Evolutionary conservation across 2,797 vertebrate species (phyloP), one percentile per base, ranked within the genome.

Genomic region (Malurus splendens): DNA sequence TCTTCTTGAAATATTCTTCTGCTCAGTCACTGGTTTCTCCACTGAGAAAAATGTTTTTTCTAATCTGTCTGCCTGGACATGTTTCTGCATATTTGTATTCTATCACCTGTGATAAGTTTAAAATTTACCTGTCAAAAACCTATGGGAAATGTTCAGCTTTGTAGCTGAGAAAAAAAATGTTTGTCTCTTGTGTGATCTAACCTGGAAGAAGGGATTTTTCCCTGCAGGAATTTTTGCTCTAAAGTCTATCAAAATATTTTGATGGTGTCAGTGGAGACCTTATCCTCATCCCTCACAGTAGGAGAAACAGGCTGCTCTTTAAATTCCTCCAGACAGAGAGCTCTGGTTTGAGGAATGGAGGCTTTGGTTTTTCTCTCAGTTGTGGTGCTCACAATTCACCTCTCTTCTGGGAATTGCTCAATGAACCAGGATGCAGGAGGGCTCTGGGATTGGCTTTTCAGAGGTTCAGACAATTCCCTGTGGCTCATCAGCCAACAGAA

Each of bases 41-140:
- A 41, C 1, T 20, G 41, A 80, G 12, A 9, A 36, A 44, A 27
- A 10, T 1, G 1, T 0, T 7, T 65, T 89, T 56, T 30, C 36
- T 66, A 33, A 44, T 60, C 16, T 15, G 2, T 18, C 47, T 80
- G 27, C 78, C 47, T 64, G 51, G 25, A 18, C 9, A 3, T 18
- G 9, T 67, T 76, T 79, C 64, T 82, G 54, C 65, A 18, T 65
- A 38, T 65, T 56, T 84, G 12, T 48, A 10, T 33, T 38, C 4
- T 28, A 18, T 51, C 50, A 23, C 27, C 32, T 27, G 19, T 30
- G 17, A 39, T 62, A 42, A 27, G 22, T 18, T 47, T 3, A 25
- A 67, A 74, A 77, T 57, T 41, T 62, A 8, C 17, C 18, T 20
- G 18, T 28, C 44, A 45, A 42, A 81, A 47, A 59, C 8, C 11